Base-by-base conservation (phyloP, 2,113 vertebrate species). In the Silurus glanis region DNA sequence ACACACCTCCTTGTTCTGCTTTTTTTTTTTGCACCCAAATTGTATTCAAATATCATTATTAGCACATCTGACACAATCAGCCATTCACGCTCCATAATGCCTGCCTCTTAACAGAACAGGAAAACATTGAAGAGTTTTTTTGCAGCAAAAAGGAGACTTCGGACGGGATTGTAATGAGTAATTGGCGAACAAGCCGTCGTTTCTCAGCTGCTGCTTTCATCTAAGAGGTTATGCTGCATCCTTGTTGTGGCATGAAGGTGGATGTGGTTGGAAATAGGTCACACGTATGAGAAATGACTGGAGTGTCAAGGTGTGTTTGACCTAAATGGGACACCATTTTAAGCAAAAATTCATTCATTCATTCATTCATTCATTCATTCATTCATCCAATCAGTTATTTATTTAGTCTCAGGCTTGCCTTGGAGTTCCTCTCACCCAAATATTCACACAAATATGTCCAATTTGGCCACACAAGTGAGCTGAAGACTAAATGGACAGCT, bases 91-190 rank as follows among this genome's bases (percentile, higher is more conserved):
- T 85, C 67, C 37, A 74, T 85, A n/a, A 85, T 59, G 61, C n/a
- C 55, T 28, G 76, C 79, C 25, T 80, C 14, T 45, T 51, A 83
- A 58, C 87, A 87, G 90, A 87, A 86, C 80, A 91, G 91, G 90
- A 93, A 91, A 90, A 85, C 80, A 90, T 72, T 56, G 17, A 90
- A 86, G 80, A 82, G 85, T 85, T 56, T 89, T 88, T 93, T 93
- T 90, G 87, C 87, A 84, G 37, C 37, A 37, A 37, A 91, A 91
- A 90, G 88, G 87, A 83, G 58, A 74, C 87, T 93, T 93, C 92
- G 90, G 91, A 93, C 85, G 89, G 92, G 92, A 85, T 84, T 87
- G 92, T 91, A 93, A 93, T 92, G 92, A 93, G 91, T 93, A 90
- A 91, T 93, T 95, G 93, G 91, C 90, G 85, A 91, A 89, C 86